Evolutionary conservation across 2,797 vertebrate genomes (phyloP), one percentile per base, ranked within the genome.

Genomic region (Steatocranus sp.): DNA sequence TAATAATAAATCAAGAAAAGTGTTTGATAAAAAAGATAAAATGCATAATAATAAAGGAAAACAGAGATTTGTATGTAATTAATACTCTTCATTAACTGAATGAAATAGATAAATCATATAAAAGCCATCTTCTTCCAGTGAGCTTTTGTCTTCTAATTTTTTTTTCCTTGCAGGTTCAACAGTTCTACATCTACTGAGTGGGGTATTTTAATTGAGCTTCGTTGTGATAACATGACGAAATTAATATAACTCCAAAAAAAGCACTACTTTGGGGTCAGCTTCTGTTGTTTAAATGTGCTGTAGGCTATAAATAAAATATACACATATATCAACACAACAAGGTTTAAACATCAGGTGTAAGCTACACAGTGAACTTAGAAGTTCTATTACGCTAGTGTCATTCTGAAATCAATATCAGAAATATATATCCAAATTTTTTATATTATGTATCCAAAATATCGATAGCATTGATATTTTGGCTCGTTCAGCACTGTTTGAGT

Each of bases 231-330:
- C 30, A 75, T 50, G 46, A 50, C 46, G 20, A 34, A 20, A 50
- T 50, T 32, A 14, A 50, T 50, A 23, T 34, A 23, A 50, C 27
- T 15, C 18, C 3, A 11, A 27, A 46, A 68, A 70, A 7, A 58
- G 17, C 27, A 7, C 17, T 58, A 32, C 5, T 32, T 18, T 58
- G 5, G 54, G 27, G 54, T 56, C 15, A 18, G 27, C 54, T 58
- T 58, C 54, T 58, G 54, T 58, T 58, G 27, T 58, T 58, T 32
- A 58, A 58, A 58, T 58, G 54, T 58, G 54, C 54, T 58, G 27
- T 56, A 32, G 8, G 27, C 27, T 56, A 56, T 56, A 58, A 58
- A 58, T 32, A 32, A 11, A 32, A 58, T 58, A 58, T 4, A 58
- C 27, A 32, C 14, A 17, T 2, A 17, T 0, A 27, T 1, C n/a